Evolutionary conservation across 2,888 invertebrate genomes (phyloP).

Genomic region (Cosmia trapezina): DNA sequence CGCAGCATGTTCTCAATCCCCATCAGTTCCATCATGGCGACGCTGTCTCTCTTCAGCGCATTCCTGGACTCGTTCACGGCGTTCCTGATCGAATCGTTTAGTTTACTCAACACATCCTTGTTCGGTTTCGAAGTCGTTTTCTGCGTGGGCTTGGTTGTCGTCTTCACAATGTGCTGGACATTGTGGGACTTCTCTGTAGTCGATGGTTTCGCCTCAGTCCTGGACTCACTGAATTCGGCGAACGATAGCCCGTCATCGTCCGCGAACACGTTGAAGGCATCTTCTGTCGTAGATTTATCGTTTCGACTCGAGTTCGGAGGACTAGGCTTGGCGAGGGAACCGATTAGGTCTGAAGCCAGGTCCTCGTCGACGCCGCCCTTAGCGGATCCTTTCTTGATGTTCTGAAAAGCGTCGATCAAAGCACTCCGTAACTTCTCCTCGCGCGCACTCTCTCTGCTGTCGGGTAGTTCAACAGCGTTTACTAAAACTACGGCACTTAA

Average conservation of each 20-base stretch:
- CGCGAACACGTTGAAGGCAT: constrained; percentile 82
- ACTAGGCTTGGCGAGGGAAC: constrained; percentile 74
- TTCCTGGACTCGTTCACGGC: constrained; percentile 84
- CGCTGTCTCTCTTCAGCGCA: constrained; percentile 68
- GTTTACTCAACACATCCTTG: constrained; percentile 78
- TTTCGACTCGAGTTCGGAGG: constrained; percentile 68
- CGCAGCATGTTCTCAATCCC: constrained; percentile 90
- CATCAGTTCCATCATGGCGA: constrained; percentile 67
- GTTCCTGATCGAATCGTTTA: constrained; percentile 79
- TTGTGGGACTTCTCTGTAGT: constrained; percentile 86
- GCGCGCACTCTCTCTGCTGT: constrained; percentile 79
- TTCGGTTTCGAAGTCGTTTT: constrained; percentile 77
- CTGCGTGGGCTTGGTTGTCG: constrained; percentile 76
- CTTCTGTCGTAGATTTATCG: constrained; percentile 74
- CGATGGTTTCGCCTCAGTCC: constrained; percentile 73
- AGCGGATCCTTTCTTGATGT: constrained; percentile 84
- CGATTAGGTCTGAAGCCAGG: constrained; percentile 81
- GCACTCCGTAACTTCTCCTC: constrained; percentile 86
- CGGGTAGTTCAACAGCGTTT: constrained; percentile 76
- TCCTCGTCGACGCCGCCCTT: constrained; percentile 83
- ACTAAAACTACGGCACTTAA: constrained; percentile 79
- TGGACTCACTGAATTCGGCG: constrained; percentile 78
- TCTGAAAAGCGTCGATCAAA: constrained; percentile 87
- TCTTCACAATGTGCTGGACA: constrained; percentile 86
- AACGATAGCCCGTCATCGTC: constrained; percentile 86